Conservation (phyloP, 2,113 vertebrate species). For the Hippocampus comes region DNA sequence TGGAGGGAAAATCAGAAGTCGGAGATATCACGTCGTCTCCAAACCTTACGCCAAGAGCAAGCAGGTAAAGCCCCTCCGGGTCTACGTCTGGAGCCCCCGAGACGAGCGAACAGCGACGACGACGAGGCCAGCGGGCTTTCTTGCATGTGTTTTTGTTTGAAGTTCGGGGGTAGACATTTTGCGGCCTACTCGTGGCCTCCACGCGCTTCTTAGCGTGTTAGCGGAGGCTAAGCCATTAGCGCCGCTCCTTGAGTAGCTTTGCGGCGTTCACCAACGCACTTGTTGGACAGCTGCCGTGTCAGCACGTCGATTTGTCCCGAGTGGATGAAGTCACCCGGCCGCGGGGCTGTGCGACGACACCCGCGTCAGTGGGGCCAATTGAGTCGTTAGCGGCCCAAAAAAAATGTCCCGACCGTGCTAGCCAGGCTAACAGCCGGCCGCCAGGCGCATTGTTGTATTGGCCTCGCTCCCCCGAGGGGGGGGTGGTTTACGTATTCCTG, state of each 20-base stretch:
- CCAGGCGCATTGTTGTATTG: slow-evolving; percentile 60
- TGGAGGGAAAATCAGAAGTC: slow-evolving; percentile 86
- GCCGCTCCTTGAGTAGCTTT: slow-evolving; percentile 18
- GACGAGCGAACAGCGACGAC: not conserved
- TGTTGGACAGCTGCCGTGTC: slow-evolving; percentile 44
- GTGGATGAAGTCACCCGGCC: not conserved
- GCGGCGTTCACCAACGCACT: slow-evolving; percentile 16
- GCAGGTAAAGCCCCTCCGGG: slow-evolving; percentile 72
- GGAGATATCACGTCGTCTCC: slow-evolving; percentile 79
- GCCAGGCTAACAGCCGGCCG: not conserved
- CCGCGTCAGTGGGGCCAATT: fast-evolving
- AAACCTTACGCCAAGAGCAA: slow-evolving; percentile 81
- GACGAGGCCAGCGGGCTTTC: not conserved
- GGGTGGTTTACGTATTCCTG: not conserved
- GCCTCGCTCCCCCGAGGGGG: slow-evolving; percentile 6
- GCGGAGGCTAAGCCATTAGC: slow-evolving; percentile 18
- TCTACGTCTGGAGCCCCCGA: not conserved
- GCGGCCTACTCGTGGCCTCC: slow-evolving; percentile 73
- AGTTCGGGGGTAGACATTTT: slow-evolving; percentile 57
- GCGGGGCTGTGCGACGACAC: not conserved
- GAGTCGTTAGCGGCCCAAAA: slow-evolving; percentile 10
- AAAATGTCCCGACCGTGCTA: slow-evolving; percentile 30
- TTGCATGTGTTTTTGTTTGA: slow-evolving; percentile 62
- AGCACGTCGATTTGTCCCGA: not conserved
- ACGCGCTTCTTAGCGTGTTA: slow-evolving; percentile 57